Evolutionary conservation across 2,113 vertebrate species (phyloP).

Genomic region (Urocitellus parryii): DNA sequence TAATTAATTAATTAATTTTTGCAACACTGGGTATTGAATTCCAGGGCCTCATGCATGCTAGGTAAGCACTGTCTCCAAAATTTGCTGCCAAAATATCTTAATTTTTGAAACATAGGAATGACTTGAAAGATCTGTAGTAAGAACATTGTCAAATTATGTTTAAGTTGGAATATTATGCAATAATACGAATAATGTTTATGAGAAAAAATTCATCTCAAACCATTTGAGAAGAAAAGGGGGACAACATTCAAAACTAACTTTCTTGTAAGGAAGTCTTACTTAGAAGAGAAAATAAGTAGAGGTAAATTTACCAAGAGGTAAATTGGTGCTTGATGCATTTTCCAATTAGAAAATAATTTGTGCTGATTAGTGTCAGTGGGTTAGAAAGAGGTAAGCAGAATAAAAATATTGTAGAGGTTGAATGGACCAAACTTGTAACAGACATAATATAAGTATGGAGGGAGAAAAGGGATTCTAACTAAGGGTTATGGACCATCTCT

Average conservation of each 20-base stretch:
- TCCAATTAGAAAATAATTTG: not conserved
- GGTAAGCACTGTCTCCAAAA: too few relatives aligned
- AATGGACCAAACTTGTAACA: not conserved
- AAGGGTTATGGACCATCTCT: conserved; percentile 91
- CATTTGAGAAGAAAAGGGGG: not conserved
- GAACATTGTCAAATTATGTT: not conserved
- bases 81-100: not conserved
- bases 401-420: not conserved
- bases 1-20: not conserved
- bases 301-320: not conserved
- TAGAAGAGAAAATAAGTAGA: not conserved
- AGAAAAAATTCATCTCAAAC: not conserved
- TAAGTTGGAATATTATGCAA: not conserved
- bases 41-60: too few relatives aligned
- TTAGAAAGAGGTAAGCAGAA: conserved; percentile 9
- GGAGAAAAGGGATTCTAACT: not conserved
- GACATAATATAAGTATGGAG: not conserved
- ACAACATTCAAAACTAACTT: not conserved
- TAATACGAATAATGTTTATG: not conserved
- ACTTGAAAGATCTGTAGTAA: not conserved
- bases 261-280: too few relatives aligned
- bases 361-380: not conserved
- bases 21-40: too few relatives aligned
- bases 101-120: not conserved
- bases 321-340: not conserved